Conservation (phyloP, 2,113 vertebrate genomes). For the Nothoprocta perdicaria region DNA sequence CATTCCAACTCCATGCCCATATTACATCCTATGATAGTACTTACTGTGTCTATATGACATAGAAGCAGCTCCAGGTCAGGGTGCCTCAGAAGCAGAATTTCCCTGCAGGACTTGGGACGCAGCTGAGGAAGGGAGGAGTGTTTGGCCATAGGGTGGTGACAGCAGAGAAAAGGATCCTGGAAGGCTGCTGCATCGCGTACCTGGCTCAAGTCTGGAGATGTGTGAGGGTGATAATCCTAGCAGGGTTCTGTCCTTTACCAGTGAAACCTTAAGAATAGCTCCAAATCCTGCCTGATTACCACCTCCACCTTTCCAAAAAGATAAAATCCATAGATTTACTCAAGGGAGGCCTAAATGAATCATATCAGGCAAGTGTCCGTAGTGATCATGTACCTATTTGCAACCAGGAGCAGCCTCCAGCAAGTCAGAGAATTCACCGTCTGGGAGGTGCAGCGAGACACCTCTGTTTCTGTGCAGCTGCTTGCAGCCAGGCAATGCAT, state of each 20-base stretch:
- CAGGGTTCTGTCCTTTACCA: not conserved
- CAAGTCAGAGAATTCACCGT: not conserved
- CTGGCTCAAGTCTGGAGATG: not conserved
- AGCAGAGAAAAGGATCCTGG: not conserved
- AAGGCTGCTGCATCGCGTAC: not conserved
- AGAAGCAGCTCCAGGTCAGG: not conserved
- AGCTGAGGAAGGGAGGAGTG: not conserved
- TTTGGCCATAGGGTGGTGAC: not conserved
- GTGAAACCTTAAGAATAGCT: not conserved
- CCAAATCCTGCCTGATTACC: not conserved
- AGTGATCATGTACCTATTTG: not conserved
- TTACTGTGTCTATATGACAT: not conserved
- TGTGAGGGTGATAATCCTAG: not conserved
- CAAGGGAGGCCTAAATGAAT: not conserved
- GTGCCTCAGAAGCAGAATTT: not conserved
- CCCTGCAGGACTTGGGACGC: not conserved
- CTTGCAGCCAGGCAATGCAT: not conserved
- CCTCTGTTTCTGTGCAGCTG: not conserved
- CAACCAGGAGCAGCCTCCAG: not conserved
- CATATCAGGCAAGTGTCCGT: not conserved
- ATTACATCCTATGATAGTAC: not conserved
- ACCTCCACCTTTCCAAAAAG: not conserved
- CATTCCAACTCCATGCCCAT: not conserved
- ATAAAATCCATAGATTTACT: not conserved
- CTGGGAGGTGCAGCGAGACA: not conserved